Conservation (phyloP, 2,888 invertebrate species). For the Odontocerum albicorne region DNA sequence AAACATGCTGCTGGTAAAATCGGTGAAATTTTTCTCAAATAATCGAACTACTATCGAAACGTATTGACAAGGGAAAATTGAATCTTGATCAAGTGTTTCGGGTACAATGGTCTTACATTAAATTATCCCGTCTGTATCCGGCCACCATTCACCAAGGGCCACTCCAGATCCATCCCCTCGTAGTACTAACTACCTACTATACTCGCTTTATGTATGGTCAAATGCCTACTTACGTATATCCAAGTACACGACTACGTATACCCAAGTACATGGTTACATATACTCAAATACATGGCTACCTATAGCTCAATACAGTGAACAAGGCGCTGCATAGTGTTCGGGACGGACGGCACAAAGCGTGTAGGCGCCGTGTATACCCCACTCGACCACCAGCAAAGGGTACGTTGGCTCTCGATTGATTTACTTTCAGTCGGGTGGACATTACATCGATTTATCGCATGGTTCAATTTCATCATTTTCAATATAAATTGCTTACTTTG, state of each 20-base stretch:
- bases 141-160: slow-evolving; percentile 4
- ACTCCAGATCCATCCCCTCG: background rate
- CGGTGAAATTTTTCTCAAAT: background rate
- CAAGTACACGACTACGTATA: background rate
- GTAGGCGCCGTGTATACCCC: background rate
- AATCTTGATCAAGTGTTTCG: slow-evolving; percentile 10
- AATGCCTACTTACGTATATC: background rate
- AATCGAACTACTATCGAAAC: background rate
- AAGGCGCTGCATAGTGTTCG: background rate
- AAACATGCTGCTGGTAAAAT: background rate
- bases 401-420: background rate
- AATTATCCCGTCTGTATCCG: slow-evolving; percentile 10
- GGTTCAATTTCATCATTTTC: no score
- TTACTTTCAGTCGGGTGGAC: background rate
- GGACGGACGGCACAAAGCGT: background rate
- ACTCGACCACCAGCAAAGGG: background rate
- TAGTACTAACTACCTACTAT: no score
- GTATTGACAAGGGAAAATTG: slow-evolving; percentile 10
- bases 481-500: no score
- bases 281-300: background rate
- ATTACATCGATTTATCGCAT: no score
- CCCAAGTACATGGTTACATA: background rate
- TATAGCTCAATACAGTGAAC: background rate
- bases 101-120: slow-evolving; percentile 8
- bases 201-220: no score